These are phyloP conservation scores for Tragopan temminckii DNA, from an alignment of 2,797 vertebrate genomes.

Conservation along the genomic window DNA sequence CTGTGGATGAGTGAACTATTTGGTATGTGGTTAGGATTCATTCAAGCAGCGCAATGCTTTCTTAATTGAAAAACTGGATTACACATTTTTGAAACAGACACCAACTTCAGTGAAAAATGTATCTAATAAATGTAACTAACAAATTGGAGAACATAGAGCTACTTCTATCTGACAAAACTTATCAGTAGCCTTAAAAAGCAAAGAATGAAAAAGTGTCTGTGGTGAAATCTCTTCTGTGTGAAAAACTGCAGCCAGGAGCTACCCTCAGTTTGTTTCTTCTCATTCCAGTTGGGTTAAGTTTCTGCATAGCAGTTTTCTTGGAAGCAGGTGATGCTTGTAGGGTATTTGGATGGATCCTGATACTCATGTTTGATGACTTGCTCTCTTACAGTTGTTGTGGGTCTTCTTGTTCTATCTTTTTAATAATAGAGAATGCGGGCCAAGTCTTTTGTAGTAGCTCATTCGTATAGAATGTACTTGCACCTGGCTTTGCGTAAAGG, in stretches of 20 bases:
- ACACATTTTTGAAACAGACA: too few species aligned
- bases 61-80: too few species aligned
- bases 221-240: fast-evolving
- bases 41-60: too few species aligned
- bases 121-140: too few species aligned
- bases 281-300: neutral
- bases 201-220: too few species aligned
- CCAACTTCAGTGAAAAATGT: too few species aligned
- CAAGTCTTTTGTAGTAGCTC: neutral
- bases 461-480: neutral
- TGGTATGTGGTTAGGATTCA: too few species aligned
- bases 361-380: neutral
- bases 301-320: neutral
- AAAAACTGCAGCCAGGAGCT: neutral
- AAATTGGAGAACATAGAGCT: too few species aligned
- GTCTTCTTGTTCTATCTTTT: neutral
- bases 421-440: neutral
- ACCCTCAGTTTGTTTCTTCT: neutral
- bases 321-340: fast-evolving
- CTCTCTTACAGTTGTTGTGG: neutral
- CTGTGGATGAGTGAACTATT: too few species aligned
- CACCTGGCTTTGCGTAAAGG: neutral
- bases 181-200: too few species aligned
- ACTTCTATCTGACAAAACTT: too few species aligned
- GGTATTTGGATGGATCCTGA: neutral